Percentiles rank a stretch among this genome's conserved stretches.
Conservation (phyloP, 2,888 invertebrate species). For the Hydrotaea diabolus region DNA sequence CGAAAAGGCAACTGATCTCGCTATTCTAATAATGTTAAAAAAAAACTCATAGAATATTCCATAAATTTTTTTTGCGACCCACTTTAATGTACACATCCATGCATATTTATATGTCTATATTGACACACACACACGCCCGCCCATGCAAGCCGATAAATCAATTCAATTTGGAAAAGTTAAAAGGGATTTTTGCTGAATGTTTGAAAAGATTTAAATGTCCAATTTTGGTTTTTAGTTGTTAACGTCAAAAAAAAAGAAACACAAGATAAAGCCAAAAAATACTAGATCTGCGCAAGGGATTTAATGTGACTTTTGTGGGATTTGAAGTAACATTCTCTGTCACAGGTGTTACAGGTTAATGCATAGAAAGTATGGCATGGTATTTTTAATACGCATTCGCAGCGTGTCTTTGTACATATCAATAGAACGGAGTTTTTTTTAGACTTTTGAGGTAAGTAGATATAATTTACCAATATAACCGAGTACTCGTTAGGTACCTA, state of each 20-base stretch:
- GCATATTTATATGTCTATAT: background rate
- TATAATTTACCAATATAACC: no score
- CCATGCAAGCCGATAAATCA: constrained; percentile 22
- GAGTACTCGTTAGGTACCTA: no score
- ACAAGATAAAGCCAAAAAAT: background rate
- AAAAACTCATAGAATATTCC: no score
- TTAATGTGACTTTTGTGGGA: background rate
- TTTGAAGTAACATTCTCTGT: background rate
- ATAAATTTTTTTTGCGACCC: no score
- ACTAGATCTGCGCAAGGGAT: background rate
- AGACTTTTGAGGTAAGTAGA: no score
- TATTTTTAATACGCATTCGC: no score
- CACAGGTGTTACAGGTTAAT: background rate
- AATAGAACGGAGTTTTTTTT: no score
- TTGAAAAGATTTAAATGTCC: constrained; percentile 25
- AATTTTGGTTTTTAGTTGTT: constrained; percentile 9
- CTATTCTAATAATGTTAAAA: no score
- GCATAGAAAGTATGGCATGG: background rate
- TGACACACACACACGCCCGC: background rate
- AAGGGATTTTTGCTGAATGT: constrained; percentile 19
- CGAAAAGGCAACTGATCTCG: no score
- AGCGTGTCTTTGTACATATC: no score
- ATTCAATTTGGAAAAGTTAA: constrained; percentile 32
- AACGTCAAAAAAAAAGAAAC: background rate
- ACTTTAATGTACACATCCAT: background rate